These are phyloP conservation scores for Mormoops blainvillei DNA, from an alignment of 2,113 vertebrate species.

Conservation along the genomic window DNA sequence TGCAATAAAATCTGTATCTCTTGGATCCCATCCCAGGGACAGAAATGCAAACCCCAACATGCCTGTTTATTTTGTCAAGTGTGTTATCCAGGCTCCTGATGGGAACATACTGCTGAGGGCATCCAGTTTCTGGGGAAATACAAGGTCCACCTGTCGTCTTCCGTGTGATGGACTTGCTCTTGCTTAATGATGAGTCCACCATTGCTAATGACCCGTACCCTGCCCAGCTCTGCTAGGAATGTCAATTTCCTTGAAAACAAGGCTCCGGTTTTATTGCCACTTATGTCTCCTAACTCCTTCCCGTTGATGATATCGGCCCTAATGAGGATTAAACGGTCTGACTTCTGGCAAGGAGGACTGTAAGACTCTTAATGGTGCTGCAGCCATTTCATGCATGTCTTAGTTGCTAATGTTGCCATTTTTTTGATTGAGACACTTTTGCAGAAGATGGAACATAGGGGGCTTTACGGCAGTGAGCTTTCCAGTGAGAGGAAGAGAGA, in stretches of 20 bases:
- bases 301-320: conserved; percentile 41
- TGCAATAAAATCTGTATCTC: neutral
- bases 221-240: conserved; percentile 31
- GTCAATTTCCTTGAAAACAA: conserved; percentile 67
- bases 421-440: conserved; percentile 22
- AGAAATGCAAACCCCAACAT: neutral
- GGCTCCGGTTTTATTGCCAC: conserved; percentile 58
- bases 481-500: neutral
- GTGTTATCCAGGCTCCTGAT: neutral
- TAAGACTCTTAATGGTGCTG: conserved; percentile 6
- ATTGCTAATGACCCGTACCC: conserved; percentile 17
- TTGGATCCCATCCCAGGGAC: neutral
- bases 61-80: neutral
- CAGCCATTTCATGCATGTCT: conserved; percentile 37
- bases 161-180: conserved; percentile 39
- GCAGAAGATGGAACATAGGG: neutral
- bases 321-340: conserved; percentile 68
- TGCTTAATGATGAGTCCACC: conserved; percentile 47
- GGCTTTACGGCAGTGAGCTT: neutral
- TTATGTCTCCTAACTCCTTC: conserved; percentile 50
- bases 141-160: neutral
- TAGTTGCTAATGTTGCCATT: conserved; percentile 34
- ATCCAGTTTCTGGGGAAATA: neutral
- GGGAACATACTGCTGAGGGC: neutral
- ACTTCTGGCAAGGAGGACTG: conserved; percentile 27